Evolutionary conservation across 1,140 invertebrate genomes (phyloP).

Genomic region (Drosophila bifasciata): DNA sequence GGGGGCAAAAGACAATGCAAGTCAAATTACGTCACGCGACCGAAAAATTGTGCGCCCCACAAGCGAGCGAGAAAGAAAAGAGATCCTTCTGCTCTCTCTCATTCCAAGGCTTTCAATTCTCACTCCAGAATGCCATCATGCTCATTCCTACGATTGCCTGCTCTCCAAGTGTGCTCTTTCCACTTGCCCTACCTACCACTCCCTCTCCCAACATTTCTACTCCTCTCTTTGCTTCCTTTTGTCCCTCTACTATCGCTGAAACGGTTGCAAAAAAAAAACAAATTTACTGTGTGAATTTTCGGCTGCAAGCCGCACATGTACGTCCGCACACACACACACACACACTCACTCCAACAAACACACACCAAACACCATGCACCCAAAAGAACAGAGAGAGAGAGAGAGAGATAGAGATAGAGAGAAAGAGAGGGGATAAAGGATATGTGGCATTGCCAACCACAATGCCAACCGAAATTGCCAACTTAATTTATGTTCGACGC

Average conservation of each 20-base stretch:
- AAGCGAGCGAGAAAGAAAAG: not conserved
- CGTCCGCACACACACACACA: conserved; percentile 31
- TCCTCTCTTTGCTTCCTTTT: not conserved
- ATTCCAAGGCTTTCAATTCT: not conserved
- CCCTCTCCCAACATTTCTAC: too few relatives aligned
- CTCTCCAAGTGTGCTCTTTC: too few relatives aligned
- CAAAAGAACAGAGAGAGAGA: not conserved
- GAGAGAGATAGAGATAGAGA: too few relatives aligned
- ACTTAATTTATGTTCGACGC: conserved; percentile 70
- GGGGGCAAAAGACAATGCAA: conserved; percentile 61
- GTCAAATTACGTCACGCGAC: conserved; percentile 67
- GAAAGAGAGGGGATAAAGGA: not conserved
- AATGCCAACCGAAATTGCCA: conserved; percentile 75
- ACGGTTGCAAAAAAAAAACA: conserved; percentile 32
- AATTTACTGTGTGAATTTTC: conserved; percentile 70
- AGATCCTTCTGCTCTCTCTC: too few relatives aligned
- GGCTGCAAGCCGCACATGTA: conserved; percentile 13
- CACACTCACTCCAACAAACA: too few relatives aligned
- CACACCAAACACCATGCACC: conserved; percentile 19
- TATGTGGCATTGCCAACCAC: conserved; percentile 59
- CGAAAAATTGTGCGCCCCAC: conserved; percentile 8
- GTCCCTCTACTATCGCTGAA: not conserved
- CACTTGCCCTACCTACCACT: not conserved
- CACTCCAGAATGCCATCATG: too few relatives aligned
- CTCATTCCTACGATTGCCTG: too few relatives aligned